Percentiles rank a stretch among this genome's conserved stretches.
phyloP scores from a whole-genome alignment of 2,888 invertebrate species.

The Brenthis ino region DNA sequence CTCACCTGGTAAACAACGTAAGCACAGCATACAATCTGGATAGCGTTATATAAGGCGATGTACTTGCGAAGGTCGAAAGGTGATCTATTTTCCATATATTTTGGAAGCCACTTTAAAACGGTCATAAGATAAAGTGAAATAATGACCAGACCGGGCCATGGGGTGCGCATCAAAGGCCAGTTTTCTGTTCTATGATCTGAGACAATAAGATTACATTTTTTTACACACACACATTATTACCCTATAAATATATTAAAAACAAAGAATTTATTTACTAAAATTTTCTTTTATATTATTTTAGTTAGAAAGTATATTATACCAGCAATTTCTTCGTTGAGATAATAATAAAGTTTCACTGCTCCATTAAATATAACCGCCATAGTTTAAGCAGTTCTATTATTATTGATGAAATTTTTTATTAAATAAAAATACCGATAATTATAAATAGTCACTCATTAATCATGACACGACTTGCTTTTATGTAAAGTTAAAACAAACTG shows the following conservation, averaged over 20 bases:
- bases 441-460: not conserved
- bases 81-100: conserved; percentile 84
- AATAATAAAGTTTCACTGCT: conserved; percentile 62
- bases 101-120: conserved; percentile 86
- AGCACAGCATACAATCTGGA: conserved; percentile 84
- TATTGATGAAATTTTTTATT: not conserved
- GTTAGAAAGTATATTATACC: conserved; percentile 46
- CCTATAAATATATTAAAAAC: too few relatives aligned
- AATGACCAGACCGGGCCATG: conserved; percentile 84
- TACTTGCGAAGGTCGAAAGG: conserved; percentile 84
- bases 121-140: conserved; percentile 84
- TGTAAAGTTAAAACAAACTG: not conserved
- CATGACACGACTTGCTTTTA: not conserved
- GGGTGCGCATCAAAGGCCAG: conserved; percentile 86
- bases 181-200: conserved; percentile 85
- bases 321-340: conserved; percentile 68
- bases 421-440: not conserved
- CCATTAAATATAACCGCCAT: conserved; percentile 67
- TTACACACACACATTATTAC: too few relatives aligned
- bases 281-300: not conserved
- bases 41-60: conserved; percentile 85
- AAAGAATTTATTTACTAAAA: too few relatives aligned
- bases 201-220: conserved; percentile 23
- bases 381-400: conserved; percentile 7
- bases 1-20: conserved; percentile 83